Evolutionary conservation across 2,888 invertebrate genomes (phyloP).

Genomic region (Timema cristinae): DNA sequence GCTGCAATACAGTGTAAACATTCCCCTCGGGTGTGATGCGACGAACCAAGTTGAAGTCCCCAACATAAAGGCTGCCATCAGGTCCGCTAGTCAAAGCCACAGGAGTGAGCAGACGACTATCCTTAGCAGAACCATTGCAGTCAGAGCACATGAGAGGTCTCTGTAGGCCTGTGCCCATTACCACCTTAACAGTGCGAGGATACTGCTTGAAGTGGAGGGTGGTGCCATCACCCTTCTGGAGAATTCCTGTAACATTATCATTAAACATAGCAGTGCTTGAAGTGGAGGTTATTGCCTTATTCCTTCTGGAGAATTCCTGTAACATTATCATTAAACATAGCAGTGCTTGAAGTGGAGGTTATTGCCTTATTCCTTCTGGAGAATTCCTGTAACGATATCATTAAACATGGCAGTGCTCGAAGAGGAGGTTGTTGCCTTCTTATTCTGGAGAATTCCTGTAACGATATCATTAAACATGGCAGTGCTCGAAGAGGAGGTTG

Average conservation of each 20-base stretch:
- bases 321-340: too few relatives aligned
- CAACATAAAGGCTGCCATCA: constrained; percentile 95
- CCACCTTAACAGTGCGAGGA: constrained; percentile 83
- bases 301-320: constrained; percentile 91
- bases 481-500: too few relatives aligned
- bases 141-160: constrained; percentile 82
- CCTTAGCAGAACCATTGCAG: constrained; percentile 80
- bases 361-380: constrained; percentile 97
- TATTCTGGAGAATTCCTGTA: too few relatives aligned
- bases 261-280: constrained; percentile 59
- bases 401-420: too few relatives aligned
- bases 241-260: constrained; percentile 56
- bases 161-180: constrained; percentile 89
- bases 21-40: constrained; percentile 85
- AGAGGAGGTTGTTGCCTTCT: too few relatives aligned
- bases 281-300: constrained; percentile 90
- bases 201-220: constrained; percentile 91
- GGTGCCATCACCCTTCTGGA: constrained; percentile 97
- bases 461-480: too few relatives aligned
- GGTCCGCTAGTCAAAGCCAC: constrained; percentile 92
- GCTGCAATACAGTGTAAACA: constrained; percentile 81
- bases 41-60: constrained; percentile 93
- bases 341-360: constrained; percentile 84
- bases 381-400: constrained; percentile 56
- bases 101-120: constrained; percentile 84